Base-by-base conservation (phyloP, 2,888 invertebrate species). In the Pedicia rivosa region DNA sequence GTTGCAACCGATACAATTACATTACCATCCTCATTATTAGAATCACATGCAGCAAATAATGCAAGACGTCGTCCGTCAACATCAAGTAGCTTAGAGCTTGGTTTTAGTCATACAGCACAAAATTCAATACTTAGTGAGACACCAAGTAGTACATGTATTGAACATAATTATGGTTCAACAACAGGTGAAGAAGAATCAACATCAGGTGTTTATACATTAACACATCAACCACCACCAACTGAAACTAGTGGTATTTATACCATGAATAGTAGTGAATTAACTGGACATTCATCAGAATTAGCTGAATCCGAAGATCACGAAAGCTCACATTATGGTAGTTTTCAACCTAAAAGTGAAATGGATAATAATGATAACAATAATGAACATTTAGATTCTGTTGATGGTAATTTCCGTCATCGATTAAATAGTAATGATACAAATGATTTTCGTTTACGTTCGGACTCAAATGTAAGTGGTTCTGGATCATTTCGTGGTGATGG, bases 181-280 rank as follows among this genome's bases (percentile, higher is more conserved):
- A 48, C 47, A 7, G 47, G 60, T 57, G 46, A 63, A 47, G 48
- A 55, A 3, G 58, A 56, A 40, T 66, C 68, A 27, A 66, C 67
- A n/a, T 72, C 71, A 3, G 70, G 70, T 6, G 68, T 77, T 0
- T 70, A 70, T 41, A 66, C 67, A 0, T 49, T 67, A 25, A 66
- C 70, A 1, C 73, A 77, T 40, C 69, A 74, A 13, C 74, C 76
- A 3, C 74, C 76, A 3, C 81, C 80, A 12, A 84, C 84, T 43
- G 83, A 83, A 57, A 84, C 83, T 1, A 84, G 83, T 44, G 86
- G 86, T 2, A 81, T 86, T 1, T 86, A 84, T 50, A 86, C 86
- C 1, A 70, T 84, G 64, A 74, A 77, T 33, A 75, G 77, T 49
- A 78, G 56, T 43, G 62, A 58, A 54, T 54, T 72, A 41, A 72